Percentiles rank a stretch among this genome's conserved stretches.
Evolutionary conservation across 1,140 invertebrate genomes (phyloP).

Genomic region (Coenobita brevimanus): DNA sequence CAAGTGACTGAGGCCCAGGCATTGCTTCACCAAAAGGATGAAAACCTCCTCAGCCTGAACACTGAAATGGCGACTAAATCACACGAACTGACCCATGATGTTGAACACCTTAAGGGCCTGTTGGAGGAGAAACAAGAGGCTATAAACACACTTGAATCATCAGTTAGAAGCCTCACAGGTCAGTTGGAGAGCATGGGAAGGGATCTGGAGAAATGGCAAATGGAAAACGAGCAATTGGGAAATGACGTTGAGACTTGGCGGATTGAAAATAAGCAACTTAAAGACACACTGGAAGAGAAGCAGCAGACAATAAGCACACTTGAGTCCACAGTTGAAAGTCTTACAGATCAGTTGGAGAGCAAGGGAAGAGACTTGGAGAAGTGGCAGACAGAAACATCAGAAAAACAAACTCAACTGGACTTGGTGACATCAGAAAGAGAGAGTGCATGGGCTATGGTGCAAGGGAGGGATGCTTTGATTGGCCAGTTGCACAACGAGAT

Average conservation of each 20-base stretch:
- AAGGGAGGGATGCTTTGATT: slow-evolving; percentile 3
- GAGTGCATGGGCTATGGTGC: neutral
- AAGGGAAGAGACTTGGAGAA: slow-evolving; percentile 48
- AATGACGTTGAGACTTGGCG: too few species aligned
- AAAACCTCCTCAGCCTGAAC: slow-evolving; percentile 9
- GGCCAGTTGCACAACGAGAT: slow-evolving; percentile 30
- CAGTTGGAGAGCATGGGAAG: slow-evolving; percentile 13
- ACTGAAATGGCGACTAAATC: slow-evolving; percentile 22
- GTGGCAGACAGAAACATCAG: slow-evolving; percentile 57
- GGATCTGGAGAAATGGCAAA: slow-evolving; percentile 59
- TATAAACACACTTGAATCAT: neutral
- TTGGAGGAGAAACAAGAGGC: slow-evolving; percentile 14
- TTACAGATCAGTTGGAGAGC: slow-evolving; percentile 14
- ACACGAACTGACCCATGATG: slow-evolving; percentile 13
- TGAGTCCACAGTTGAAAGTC: slow-evolving; percentile 24
- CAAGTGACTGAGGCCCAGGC: slow-evolving; percentile 2
- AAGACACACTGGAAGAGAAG: slow-evolving; percentile 19
- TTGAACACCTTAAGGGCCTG: neutral
- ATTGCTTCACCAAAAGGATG: slow-evolving; percentile 40
- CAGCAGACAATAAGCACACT: neutral
- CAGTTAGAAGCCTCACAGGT: slow-evolving; percentile 37
- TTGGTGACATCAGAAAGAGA: slow-evolving; percentile 10
- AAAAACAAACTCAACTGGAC: slow-evolving; percentile 28
- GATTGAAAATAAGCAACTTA: too few species aligned
- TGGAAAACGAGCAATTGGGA: too few species aligned